Base-by-base conservation (phyloP, 2,797 vertebrate species). In the Rallus crepitans region DNA sequence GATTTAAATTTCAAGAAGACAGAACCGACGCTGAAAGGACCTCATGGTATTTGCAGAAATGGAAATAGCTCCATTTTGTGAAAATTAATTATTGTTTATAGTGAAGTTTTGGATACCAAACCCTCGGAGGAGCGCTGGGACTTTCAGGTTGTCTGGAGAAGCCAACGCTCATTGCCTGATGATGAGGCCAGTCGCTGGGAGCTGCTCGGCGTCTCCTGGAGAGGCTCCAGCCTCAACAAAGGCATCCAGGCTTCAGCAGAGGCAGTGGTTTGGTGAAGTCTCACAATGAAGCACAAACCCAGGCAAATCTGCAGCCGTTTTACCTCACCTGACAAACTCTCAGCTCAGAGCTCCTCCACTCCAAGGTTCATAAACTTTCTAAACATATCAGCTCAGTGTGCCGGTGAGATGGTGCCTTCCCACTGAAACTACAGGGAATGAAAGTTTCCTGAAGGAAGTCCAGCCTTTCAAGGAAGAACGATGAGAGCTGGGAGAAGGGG, bases 81-180 rank as follows among this genome's bases (percentile, higher is more conserved):
- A 88, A 70, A 82, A 79, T 86, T 77, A 83, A 16, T 45, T 81
- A 42, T 42, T 94, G 93, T 94, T 96, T 96, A 89, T 64, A 95
- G 94, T 2, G 8, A 81, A 90, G 87, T 93, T 94, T 89, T 96
- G 94, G 91, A 95, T 94, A 96, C 94, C 89, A 77, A 95, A 84
- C 27, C 70, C 91, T 79, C 7, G 0, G 80, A 94, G 89, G 48
- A 92, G 39, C 66, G 88, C 52, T 94, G 90, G 80, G 76, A 89
- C 88, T 88, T 93, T 56, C 82, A 91, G 52, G 25, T 82, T 91
- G 68, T 69, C 69, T 56, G 64, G 18, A 79, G 92, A 65, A 94
- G 89, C 75, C 90, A 89, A 27, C 2, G 2, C 27, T 79, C 4
- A 0, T 30, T 68, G 79, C 66, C 61, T 91, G 89, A 64, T 75